Conservation (phyloP, 2,797 vertebrate species). For the Pelodytes ibericus region DNA sequence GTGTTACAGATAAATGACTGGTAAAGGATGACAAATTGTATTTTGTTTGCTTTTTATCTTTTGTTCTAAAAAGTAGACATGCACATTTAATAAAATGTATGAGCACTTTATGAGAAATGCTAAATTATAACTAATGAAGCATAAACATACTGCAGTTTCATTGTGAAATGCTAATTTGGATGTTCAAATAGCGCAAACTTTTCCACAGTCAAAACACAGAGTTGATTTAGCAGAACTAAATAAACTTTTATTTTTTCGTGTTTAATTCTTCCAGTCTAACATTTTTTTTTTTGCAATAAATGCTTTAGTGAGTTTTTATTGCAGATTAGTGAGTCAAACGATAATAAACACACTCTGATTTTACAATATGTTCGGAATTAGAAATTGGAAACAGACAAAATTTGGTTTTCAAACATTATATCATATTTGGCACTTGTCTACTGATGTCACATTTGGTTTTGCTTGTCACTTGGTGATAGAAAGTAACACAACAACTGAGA, state of each 20-base stretch:
- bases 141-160: neutral
- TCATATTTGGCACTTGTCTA: conserved; percentile 6
- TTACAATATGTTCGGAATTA: neutral
- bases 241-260: neutral
- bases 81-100: neutral
- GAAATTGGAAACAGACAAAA: conserved; percentile 11
- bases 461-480: conserved; percentile 22
- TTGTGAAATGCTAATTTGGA: neutral
- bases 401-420: conserved; percentile 26
- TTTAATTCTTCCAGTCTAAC: neutral
- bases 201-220: neutral
- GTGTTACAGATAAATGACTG: neutral
- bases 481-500: conserved; percentile 12
- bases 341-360: conserved; percentile 17
- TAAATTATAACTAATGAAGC: neutral
- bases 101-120: conserved; percentile 2
- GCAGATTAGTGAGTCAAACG: conserved; percentile 1
- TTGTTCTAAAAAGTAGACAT: neutral
- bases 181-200: neutral
- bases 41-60: neutral
- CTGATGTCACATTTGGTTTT: conserved; percentile 30
- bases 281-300: neutral
- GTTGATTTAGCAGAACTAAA: neutral
- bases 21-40: neutral
- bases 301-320: conserved; percentile 7